Evolutionary conservation across 2,888 invertebrate species (phyloP), one percentile per base, ranked within the genome.

Genomic region (Plusia festucae): DNA sequence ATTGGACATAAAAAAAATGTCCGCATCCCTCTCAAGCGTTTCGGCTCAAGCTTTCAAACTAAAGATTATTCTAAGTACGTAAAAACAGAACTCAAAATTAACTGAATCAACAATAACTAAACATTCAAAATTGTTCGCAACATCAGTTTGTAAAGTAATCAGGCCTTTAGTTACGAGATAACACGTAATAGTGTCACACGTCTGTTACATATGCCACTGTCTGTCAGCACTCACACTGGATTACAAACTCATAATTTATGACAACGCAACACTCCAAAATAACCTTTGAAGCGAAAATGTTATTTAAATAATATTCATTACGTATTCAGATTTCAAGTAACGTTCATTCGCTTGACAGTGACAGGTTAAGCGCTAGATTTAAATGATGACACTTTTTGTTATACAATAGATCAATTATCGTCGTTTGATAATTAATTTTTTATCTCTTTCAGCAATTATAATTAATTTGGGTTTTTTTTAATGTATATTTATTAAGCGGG

Each of bases 221-320:
- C 46, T 57, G 58, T 59, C 58, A 51, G 27, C 16, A 46, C 27
- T 56, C 56, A 30, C 46, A 34, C 13, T 22, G 32, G 51, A 59
- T 59, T 59, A 59, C 58, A 59, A 49, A 32, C 51, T 49, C 51
- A 59, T 34, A 59, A 52, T 52, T 51, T 34, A 59, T 59, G 32
- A 52, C 58, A 15, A 11, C 16, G 46, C 22, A 6, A n/a, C 51
- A n/a, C n/a, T 34, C 32, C 34, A 16, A 32, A 32, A 22, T 20
- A n/a, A 32, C 44, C 16, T 46, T 27, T 46, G 27, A 24, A 44
- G 56, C 6, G n/a, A 24, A 24, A 56, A 20, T 18, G 20, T 49
- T 49, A 49, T 49, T 49, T 49, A 49, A 49, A 49, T 49, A 49
- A 49, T 20, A 49, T 8, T 49, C 18, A 49, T 49, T 49, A 49